These are phyloP conservation scores for Anhinga anhinga DNA, from an alignment of 2,113 vertebrate species.

Conservation along the genomic window DNA sequence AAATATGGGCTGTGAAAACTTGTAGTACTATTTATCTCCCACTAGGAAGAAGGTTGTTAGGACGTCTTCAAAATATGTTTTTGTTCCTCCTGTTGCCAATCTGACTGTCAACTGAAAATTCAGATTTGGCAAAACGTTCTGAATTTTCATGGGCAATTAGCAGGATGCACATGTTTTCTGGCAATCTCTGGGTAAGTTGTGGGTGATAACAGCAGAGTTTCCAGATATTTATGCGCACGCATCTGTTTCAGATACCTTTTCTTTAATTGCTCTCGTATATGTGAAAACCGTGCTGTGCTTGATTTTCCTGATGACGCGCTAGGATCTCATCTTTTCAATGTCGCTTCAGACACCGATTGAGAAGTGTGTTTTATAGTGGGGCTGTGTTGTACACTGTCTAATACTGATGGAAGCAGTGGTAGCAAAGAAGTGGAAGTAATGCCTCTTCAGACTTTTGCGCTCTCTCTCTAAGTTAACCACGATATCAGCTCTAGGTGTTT, in stretches of 20 bases:
- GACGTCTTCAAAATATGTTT: neutral
- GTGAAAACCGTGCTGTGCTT: conserved; percentile 37
- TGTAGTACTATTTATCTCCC: neutral
- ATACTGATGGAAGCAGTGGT: neutral
- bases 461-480: neutral
- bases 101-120: conserved; percentile 27
- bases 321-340: neutral
- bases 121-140: conserved; percentile 18
- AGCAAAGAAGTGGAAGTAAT: neutral
- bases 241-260: conserved; percentile 13
- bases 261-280: conserved; percentile 35
- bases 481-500: neutral
- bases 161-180: conserved; percentile 19
- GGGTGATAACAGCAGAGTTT: conserved; percentile 17
- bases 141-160: conserved; percentile 23
- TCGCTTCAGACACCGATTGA: neutral
- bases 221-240: conserved; percentile 35
- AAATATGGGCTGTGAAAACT: neutral
- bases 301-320: neutral
- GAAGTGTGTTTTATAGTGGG: neutral
- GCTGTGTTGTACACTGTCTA: neutral
- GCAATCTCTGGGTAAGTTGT: conserved; percentile 29
- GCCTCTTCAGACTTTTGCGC: neutral
- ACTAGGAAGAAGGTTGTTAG: neutral
- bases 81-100: neutral